These are phyloP conservation scores for Sebastes itinus DNA, from an alignment of 2,797 vertebrate species.

Conservation along the genomic window DNA sequence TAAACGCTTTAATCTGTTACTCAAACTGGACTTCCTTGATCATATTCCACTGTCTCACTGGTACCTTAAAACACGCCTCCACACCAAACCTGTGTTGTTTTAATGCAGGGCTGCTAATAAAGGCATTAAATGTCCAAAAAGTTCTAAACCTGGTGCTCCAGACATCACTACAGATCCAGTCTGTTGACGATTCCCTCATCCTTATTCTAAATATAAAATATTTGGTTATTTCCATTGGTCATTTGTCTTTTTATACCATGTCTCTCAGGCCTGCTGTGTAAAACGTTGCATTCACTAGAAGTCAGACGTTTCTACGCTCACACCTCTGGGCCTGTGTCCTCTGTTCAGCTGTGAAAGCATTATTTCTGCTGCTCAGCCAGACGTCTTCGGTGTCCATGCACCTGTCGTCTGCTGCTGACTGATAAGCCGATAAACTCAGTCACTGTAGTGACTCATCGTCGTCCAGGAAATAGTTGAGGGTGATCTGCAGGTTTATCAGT, in stretches of 20 bases:
- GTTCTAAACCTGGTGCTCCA: too few relatives aligned
- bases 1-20: too few relatives aligned
- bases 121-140: neutral
- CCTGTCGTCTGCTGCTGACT: neutral
- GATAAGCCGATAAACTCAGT: conserved; percentile 26
- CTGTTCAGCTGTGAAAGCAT: neutral
- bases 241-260: too few relatives aligned
- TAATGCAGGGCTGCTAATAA: too few relatives aligned
- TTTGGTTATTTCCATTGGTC: neutral
- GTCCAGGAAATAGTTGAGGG: conserved; percentile 22
- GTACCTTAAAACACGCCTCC: too few relatives aligned
- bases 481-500: conserved; percentile 19
- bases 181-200: neutral
- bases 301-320: neutral
- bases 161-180: too few relatives aligned
- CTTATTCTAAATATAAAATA: too few relatives aligned
- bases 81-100: too few relatives aligned
- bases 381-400: neutral
- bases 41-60: too few relatives aligned
- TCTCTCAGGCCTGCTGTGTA: neutral
- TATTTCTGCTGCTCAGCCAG: neutral
- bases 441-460: conserved; percentile 8
- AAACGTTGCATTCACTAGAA: neutral
- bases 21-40: too few relatives aligned
- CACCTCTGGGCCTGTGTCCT: neutral